A percentile compares a stretch with the other conserved stretches of the same genome.
phyloP scores from a whole-genome alignment of 2,888 invertebrate species.

The Tachystola acroxantha region DNA sequence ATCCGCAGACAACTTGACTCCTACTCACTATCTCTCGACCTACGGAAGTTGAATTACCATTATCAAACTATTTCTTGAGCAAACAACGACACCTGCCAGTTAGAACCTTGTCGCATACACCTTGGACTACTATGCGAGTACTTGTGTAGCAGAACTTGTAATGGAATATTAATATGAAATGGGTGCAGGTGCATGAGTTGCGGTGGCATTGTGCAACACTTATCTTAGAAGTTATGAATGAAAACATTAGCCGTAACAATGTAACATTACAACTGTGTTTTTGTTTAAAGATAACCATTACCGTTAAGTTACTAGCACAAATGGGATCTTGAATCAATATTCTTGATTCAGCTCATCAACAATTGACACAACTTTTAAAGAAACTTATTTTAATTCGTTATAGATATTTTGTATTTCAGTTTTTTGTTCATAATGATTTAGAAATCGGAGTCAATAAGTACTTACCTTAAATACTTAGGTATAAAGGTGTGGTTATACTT shows the following conservation, averaged over 20 bases:
- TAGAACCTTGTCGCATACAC: conserved; percentile 36
- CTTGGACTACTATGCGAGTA: conserved; percentile 8
- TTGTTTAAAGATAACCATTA: too few species aligned
- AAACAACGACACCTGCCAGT: conserved; percentile 36
- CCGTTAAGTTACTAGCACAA: too few species aligned
- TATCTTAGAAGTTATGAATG: conserved; percentile 44
- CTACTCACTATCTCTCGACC: conserved; percentile 43
- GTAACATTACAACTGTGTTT: conserved; percentile 16
- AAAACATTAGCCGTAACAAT: conserved; percentile 26
- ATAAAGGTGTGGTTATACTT: too few species aligned
- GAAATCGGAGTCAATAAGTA: too few species aligned
- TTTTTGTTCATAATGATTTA: too few species aligned
- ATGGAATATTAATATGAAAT: conserved; percentile 21
- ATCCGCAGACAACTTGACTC: conserved; percentile 45
- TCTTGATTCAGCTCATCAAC: too few species aligned
- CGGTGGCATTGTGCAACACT: conserved; percentile 29
- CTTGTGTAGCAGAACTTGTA: conserved; percentile 10
- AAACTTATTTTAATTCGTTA: too few species aligned
- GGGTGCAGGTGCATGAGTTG: conserved; percentile 18
- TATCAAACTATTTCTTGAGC: conserved; percentile 55
- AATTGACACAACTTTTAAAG: too few species aligned
- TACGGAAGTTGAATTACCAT: conserved; percentile 60
- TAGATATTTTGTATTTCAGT: too few species aligned
- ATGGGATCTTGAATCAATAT: too few species aligned
- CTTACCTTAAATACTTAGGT: too few species aligned